Base-by-base conservation (phyloP, 2,888 invertebrate species). In the Meta bourneti region DNA sequence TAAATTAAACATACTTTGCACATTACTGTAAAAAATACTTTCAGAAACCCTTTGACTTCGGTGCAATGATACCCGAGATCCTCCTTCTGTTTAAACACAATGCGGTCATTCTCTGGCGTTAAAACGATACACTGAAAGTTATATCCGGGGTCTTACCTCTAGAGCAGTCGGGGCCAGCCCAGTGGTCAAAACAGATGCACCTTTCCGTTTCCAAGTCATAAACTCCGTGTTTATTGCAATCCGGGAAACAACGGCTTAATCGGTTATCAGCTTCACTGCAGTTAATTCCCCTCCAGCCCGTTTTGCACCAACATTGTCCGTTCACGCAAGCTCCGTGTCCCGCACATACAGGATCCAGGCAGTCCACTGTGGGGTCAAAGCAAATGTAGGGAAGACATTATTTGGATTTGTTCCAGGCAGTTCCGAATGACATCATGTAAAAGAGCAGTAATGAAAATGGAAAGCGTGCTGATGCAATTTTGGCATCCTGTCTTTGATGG, bases 91-190 rank as follows among this genome's bases (percentile, higher is more conserved):
- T 34, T 34, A 34, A 34, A 1, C 34, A 34, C 4, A 34, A 34
- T 4, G 34, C 34, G 1, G 34, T 34, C 34, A 34, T 2, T 34
- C 34, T 34, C 34, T 34, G 34, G 34, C 34, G 34, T 34, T 34
- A 34, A 34, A 34, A 34, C 34, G 1, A 34, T 34, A 34, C 34
- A 34, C 4, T 34, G 34, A 34, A 34, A 34, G 34, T 34, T 34
- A 34, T 34, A 34, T 34, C 34, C 34, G 34, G 4, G 34, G 61
- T 16, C 93, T 94, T 95, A 98, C 98, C 97, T 96, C 97, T 97
- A 16, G 98, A 98, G 95, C 99, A 99, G 95, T 98, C 98, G 93
- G 97, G 97, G 20, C 99, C 99, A 74, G 98, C 98, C 98, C 98
- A 99, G 94, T 98, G 97, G 0, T 97, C 96, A 94, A 98, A 98